These are phyloP conservation scores for Neoaliturus tenellus DNA, from an alignment of 2,888 invertebrate genomes.

Conservation along the genomic window DNA sequence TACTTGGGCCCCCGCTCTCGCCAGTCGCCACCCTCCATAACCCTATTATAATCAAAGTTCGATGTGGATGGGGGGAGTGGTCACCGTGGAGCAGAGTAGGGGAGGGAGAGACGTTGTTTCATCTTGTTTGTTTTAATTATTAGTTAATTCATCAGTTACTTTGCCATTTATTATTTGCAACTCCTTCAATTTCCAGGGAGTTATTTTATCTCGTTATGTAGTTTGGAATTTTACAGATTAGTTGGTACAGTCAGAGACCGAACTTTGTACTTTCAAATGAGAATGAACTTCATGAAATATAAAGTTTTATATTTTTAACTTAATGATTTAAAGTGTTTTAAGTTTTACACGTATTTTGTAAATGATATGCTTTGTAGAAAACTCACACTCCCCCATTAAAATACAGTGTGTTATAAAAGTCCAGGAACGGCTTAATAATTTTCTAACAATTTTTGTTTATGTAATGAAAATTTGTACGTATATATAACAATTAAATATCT, in stretches of 20 bases:
- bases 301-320: no score
- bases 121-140: background rate
- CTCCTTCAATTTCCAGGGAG: background rate
- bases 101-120: background rate
- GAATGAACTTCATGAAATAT: background rate
- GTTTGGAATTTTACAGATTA: no score
- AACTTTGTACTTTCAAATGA: background rate
- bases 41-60: background rate
- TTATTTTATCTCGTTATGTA: background rate
- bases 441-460: no score
- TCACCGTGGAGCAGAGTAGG: background rate
- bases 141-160: background rate
- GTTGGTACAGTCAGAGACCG: no score
- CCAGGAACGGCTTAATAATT: no score
- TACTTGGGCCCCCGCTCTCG: background rate
- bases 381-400: no score
- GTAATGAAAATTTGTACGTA: no score
- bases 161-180: background rate
- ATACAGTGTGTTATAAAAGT: no score
- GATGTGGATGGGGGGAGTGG: background rate
- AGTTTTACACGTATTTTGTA: no score
- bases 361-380: no score
- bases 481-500: no score
- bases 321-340: no score
- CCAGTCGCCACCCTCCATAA: background rate